phyloP scores from a whole-genome alignment of 2,888 invertebrate species.

The Pecten maximus region DNA sequence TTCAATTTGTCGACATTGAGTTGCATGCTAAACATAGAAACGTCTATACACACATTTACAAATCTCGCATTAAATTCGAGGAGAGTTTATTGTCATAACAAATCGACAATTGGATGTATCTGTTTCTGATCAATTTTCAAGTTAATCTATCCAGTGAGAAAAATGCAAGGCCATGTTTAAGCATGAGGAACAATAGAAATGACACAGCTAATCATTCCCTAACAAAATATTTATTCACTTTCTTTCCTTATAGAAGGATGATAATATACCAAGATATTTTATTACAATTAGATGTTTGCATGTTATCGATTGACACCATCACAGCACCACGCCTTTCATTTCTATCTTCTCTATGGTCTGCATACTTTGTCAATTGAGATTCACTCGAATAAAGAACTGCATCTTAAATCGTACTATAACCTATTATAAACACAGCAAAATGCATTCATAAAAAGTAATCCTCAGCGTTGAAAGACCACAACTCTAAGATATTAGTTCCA shows the following conservation, averaged over 20 bases:
- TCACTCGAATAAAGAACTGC: background rate
- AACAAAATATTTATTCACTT: background rate
- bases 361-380: background rate
- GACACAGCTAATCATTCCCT: background rate
- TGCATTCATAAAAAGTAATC: background rate
- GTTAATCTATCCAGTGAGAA: background rate
- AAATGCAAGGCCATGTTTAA: background rate
- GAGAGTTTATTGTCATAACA: background rate
- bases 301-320: constrained; percentile 6
- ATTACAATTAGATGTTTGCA: background rate
- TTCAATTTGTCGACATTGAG: background rate
- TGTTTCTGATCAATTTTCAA: background rate
- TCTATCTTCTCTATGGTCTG: background rate
- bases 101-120: background rate
- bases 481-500: background rate
- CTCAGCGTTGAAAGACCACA: background rate
- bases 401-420: background rate
- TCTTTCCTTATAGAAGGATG: background rate
- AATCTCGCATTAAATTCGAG: background rate
- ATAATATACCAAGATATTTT: background rate
- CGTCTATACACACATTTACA: background rate
- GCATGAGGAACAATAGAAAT: background rate
- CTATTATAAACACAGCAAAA: background rate
- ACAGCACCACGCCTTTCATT: background rate
- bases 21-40: background rate